A percentile compares a stretch with the other conserved stretches of the same genome.
Evolutionary conservation across 2,797 vertebrate genomes (phyloP).

Genomic region (Gymnodraco acuticeps): DNA sequence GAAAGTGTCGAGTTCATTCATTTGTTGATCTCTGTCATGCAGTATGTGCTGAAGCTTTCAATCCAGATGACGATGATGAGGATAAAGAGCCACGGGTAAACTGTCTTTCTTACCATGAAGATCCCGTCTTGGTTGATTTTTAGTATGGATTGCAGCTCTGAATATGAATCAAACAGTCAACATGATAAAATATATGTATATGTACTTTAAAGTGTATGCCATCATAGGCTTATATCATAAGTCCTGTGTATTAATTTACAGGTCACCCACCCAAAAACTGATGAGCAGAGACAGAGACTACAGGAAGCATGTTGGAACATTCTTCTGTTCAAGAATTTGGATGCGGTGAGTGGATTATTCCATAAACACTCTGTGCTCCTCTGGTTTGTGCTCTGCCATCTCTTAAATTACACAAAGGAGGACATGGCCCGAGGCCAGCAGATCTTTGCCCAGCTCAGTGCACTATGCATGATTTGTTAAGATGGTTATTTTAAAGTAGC

Average conservation of each 20-base stretch:
- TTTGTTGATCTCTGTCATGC: constrained; percentile 44
- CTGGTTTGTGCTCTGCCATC: constrained; percentile 27
- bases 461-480: constrained; percentile 18
- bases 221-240: background rate
- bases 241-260: constrained; percentile 68
- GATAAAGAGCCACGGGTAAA: constrained; percentile 94
- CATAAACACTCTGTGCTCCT: constrained; percentile 6
- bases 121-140: background rate
- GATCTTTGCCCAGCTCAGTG: constrained; percentile 35
- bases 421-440: constrained; percentile 36
- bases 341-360: constrained; percentile 88
- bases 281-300: constrained; percentile 96
- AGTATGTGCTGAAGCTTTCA: constrained; percentile 99
- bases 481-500: constrained; percentile 19
- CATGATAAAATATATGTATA: background rate
- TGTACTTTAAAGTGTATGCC: background rate
- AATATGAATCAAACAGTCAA: background rate
- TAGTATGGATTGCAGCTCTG: background rate
- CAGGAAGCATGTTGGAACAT: constrained; percentile 99
- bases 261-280: constrained; percentile 98
- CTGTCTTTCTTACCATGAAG: background rate
- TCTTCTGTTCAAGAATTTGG: constrained; percentile 97
- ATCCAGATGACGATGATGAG: constrained; percentile 98
- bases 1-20: constrained; percentile 9
- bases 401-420: constrained; percentile 46